These are phyloP conservation scores for Hymenopus coronatus DNA, from an alignment of 2,888 invertebrate genomes.

Conservation along the genomic window DNA sequence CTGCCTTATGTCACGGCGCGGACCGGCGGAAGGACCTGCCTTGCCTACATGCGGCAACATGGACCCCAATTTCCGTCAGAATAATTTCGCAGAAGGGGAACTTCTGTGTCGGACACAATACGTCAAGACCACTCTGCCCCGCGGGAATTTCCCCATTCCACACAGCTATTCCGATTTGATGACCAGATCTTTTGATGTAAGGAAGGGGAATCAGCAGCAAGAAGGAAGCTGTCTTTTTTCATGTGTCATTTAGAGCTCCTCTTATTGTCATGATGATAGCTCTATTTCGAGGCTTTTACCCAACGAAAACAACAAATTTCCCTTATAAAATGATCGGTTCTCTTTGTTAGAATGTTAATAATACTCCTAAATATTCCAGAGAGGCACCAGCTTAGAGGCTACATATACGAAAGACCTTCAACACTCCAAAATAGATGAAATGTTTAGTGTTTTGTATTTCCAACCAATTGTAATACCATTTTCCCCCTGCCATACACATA, in stretches of 20 bases:
- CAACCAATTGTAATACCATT: too few relatives aligned
- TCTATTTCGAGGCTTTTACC: not conserved
- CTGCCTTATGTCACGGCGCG: not conserved
- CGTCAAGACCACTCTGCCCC: not conserved
- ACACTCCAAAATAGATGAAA: too few relatives aligned
- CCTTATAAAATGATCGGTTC: not conserved
- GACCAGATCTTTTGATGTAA: not conserved
- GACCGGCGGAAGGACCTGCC: not conserved
- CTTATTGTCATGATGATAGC: not conserved
- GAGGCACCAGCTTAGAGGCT: too few relatives aligned
- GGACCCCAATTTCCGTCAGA: not conserved
- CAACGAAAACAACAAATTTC: not conserved
- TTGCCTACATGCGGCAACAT: not conserved
- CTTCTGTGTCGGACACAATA: not conserved
- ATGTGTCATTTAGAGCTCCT: not conserved
- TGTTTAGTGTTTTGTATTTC: too few relatives aligned
- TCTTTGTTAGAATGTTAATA: not conserved
- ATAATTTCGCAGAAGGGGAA: not conserved
- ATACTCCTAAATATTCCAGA: too few relatives aligned
- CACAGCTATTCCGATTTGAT: not conserved
- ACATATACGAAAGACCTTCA: too few relatives aligned
- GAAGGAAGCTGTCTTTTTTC: not conserved
- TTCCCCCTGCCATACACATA: too few relatives aligned
- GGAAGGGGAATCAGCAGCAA: not conserved
- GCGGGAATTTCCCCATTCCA: not conserved